These are phyloP conservation scores for Nibea albiflora DNA, from an alignment of 2,113 vertebrate species.

Conservation along the genomic window DNA sequence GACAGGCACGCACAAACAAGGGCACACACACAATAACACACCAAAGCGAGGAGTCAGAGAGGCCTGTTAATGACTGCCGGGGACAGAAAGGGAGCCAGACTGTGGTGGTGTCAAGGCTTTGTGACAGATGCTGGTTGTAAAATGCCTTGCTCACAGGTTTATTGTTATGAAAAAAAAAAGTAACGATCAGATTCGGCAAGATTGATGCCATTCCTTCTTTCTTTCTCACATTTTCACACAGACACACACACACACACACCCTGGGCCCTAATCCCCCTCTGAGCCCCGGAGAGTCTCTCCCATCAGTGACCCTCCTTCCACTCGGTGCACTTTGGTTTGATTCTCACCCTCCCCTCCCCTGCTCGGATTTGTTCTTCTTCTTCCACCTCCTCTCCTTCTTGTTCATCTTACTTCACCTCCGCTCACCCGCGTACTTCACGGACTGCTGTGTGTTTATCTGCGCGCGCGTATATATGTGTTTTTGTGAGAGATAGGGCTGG, in stretches of 20 bases:
- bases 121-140: conserved; percentile 77
- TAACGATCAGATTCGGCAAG: conserved; percentile 58
- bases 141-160: conserved; percentile 74
- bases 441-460: conserved; percentile 29
- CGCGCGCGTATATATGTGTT: conserved; percentile 41
- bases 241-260: conserved; percentile 16
- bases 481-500: neutral
- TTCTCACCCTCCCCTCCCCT: conserved; percentile 3
- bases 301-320: conserved; percentile 51
- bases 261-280: conserved; percentile 24
- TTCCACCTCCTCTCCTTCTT: conserved; percentile 40
- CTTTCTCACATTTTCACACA: conserved; percentile 44
- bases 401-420: conserved; percentile 62
- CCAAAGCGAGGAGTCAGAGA: conserved; percentile 60
- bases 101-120: conserved; percentile 65
- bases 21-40: conserved; percentile 46
- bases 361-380: conserved; percentile 33
- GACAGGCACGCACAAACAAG: conserved; percentile 60
- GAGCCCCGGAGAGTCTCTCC: conserved; percentile 33
- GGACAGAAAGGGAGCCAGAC: conserved; percentile 58
- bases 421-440: conserved; percentile 38
- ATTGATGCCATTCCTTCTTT: conserved; percentile 67
- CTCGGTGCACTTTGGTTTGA: conserved; percentile 23
- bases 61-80: conserved; percentile 68
- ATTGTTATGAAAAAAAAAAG: conserved; percentile 71